phyloP scores from a whole-genome alignment of 1,140 invertebrate species.

The Formica exsecta region DNA sequence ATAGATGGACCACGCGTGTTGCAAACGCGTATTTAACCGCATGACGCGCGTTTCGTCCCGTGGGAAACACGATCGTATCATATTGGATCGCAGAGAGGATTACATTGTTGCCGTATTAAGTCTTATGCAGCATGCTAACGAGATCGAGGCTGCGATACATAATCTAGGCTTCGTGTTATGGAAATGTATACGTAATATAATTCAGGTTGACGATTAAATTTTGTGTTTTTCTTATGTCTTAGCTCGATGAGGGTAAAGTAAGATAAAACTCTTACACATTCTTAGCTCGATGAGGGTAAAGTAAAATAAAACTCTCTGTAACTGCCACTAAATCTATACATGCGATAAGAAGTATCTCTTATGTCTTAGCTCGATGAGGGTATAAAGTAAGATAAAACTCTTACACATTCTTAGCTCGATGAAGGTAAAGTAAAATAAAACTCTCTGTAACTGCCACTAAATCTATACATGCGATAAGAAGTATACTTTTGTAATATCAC shows the following conservation, averaged over 20 bases:
- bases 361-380: not conserved
- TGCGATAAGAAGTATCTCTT: not conserved
- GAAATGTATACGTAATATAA: not conserved
- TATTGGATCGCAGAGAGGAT: not conserved
- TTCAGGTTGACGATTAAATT: slow-evolving; percentile 9
- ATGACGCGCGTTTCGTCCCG: slow-evolving; percentile 38
- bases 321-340: not conserved
- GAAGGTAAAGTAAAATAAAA: not conserved
- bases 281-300: not conserved
- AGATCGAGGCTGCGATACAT: not conserved
- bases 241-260: not conserved
- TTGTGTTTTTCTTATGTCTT: not conserved
- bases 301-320: not conserved
- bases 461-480: not conserved
- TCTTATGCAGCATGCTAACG: not conserved
- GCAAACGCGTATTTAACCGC: slow-evolving; percentile 46
- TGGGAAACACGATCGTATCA: not conserved
- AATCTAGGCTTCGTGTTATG: not conserved
- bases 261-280: not conserved
- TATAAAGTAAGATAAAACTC: not conserved
- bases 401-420: not conserved
- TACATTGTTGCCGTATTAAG: not conserved
- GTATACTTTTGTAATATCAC: not conserved
- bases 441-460: not conserved
- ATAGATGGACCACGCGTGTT: not conserved